These are phyloP conservation scores for Chrysogorgia sp. DNA, from an alignment of 92 coral and sea anemone genomes.

Conservation along the genomic window DNA sequence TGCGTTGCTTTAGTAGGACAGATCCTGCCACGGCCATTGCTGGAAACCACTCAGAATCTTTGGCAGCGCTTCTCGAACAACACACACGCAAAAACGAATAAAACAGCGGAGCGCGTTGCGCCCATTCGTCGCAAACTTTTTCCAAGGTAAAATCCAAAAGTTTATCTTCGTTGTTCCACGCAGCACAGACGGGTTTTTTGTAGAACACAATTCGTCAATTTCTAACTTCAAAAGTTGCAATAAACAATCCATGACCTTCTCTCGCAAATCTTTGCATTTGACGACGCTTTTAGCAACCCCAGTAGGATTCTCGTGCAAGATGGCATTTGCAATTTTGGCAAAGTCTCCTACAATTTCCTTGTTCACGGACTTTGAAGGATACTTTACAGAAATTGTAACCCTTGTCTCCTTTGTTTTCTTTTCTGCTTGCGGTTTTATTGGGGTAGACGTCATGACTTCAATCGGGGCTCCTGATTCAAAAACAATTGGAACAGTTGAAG, in stretches of 20 bases:
- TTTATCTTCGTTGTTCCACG: constrained; percentile 41
- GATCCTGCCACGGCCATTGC: constrained; percentile 73
- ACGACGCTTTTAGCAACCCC: constrained; percentile 13
- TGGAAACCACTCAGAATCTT: constrained; percentile 62
- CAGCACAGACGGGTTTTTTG: constrained; percentile 10
- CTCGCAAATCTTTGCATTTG: not conserved
- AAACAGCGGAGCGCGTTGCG: constrained; percentile 65
- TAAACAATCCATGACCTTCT: constrained; percentile 1
- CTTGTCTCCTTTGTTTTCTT: not conserved
- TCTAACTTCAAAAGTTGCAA: constrained; percentile 1
- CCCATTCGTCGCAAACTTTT: constrained; percentile 66
- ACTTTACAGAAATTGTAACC: constrained; percentile 12
- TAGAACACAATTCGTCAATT: constrained; percentile 26
- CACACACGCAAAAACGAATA: constrained; percentile 60
- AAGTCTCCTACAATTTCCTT: constrained; percentile 12
- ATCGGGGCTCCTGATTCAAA: constrained; percentile 1
- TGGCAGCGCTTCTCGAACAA: constrained; percentile 27
- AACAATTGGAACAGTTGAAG: not conserved
- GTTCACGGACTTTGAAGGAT: constrained; percentile 7
- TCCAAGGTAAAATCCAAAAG: constrained; percentile 43
- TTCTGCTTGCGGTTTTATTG: not conserved
- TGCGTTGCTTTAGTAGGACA: constrained; percentile 71
- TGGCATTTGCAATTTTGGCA: constrained; percentile 28
- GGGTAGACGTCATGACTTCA: not conserved
- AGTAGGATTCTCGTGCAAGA: not conserved